Conservation (phyloP, 2,797 vertebrate genomes). For the Choloepus didactylus region DNA sequence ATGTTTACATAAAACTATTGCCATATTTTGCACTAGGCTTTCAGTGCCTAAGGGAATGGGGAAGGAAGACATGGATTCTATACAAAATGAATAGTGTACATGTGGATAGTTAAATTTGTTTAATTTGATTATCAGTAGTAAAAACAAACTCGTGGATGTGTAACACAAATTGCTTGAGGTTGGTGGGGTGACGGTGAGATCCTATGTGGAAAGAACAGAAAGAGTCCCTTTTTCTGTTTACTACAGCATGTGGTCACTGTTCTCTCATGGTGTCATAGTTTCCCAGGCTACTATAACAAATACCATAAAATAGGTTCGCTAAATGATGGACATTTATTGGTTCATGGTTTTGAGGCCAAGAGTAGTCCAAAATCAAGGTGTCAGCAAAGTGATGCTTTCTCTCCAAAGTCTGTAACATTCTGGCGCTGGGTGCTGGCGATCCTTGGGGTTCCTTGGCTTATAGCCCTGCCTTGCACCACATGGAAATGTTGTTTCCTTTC, state of each 20-base stretch:
- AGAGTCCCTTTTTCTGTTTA: background rate
- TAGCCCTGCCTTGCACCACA: too few relatives aligned
- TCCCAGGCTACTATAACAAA: too few relatives aligned
- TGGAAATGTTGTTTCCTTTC: too few relatives aligned
- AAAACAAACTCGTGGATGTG: background rate
- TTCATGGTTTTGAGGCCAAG: too few relatives aligned
- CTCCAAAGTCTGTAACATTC: too few relatives aligned
- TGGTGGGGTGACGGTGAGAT: background rate
- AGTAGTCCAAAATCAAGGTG: too few relatives aligned
- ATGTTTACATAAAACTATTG: background rate
- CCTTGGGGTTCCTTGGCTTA: too few relatives aligned
- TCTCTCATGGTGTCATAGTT: too few relatives aligned
- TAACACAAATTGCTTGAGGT: background rate
- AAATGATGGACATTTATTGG: too few relatives aligned
- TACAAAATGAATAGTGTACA: background rate
- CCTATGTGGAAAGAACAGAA: background rate
- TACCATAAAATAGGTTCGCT: too few relatives aligned
- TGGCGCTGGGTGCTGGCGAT: too few relatives aligned
- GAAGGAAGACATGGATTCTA: background rate
- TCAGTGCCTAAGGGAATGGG: background rate
- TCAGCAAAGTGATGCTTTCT: too few relatives aligned
- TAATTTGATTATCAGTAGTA: background rate
- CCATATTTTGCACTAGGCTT: background rate
- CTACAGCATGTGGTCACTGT: background rate
- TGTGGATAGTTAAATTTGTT: background rate